Percentiles rank a stretch among this genome's conserved stretches.
Evolutionary conservation across 2,888 invertebrate species (phyloP).

Genomic region (Cryptocephalus primarius): DNA sequence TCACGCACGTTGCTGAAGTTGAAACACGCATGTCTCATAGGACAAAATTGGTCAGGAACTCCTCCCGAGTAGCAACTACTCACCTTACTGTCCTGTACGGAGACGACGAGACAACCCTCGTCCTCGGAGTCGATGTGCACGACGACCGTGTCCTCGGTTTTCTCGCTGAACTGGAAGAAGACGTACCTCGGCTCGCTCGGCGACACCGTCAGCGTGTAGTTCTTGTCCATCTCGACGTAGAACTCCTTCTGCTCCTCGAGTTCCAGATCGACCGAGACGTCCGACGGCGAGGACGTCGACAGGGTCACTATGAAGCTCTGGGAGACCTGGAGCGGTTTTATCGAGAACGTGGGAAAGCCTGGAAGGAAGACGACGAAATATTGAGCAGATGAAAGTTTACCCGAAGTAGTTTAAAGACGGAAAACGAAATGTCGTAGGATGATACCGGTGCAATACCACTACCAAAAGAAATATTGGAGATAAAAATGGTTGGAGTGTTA

Average conservation of each 20-base stretch:
- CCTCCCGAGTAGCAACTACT: neutral
- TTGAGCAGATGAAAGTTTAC: too few species aligned
- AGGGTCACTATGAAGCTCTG: conserved; percentile 28
- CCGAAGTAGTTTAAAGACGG: too few species aligned
- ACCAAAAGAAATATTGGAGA: too few species aligned
- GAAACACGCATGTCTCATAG: too few species aligned
- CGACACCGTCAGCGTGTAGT: conserved; percentile 39
- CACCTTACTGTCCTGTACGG: conserved; percentile 65
- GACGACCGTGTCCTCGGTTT: conserved; percentile 39
- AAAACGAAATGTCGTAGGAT: too few species aligned
- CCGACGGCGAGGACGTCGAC: conserved; percentile 46
- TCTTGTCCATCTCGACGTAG: conserved; percentile 36
- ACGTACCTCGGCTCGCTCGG: conserved; percentile 48
- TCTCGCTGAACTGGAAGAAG: conserved; percentile 42
- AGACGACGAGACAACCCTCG: conserved; percentile 63
- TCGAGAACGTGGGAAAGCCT: conserved; percentile 10
- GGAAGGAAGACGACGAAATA: too few species aligned
- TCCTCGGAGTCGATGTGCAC: conserved; percentile 54
- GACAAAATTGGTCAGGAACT: too few species aligned
- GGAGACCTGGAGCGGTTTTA: conserved; percentile 9
- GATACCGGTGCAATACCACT: too few species aligned
- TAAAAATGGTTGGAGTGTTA: too few species aligned
- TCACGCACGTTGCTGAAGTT: too few species aligned
- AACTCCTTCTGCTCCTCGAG: conserved; percentile 52
- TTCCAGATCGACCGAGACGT: conserved; percentile 48